Evolutionary conservation across 2,888 invertebrate genomes (phyloP).

Genomic region (Ceraclea dissimilis): DNA sequence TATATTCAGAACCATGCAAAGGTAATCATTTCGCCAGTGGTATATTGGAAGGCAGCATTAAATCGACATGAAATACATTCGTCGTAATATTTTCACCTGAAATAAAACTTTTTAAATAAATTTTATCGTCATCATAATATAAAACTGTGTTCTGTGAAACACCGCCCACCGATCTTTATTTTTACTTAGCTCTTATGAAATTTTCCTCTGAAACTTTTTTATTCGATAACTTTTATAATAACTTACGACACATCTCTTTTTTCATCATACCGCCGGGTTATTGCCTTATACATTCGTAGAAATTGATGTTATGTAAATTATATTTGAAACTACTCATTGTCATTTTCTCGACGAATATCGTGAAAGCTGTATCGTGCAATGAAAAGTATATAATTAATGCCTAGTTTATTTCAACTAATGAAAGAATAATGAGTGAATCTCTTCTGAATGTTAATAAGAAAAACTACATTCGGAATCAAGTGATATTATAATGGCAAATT

Average conservation of each 20-base stretch:
- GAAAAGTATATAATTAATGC: too few species aligned
- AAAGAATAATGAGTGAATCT: too few species aligned
- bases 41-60: not conserved
- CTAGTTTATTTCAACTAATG: too few species aligned
- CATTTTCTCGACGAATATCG: too few species aligned
- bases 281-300: too few species aligned
- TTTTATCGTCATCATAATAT: constrained; percentile 8
- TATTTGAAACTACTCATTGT: too few species aligned
- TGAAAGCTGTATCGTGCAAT: too few species aligned
- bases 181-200: constrained; percentile 6
- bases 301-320: too few species aligned
- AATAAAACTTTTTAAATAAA: constrained; percentile 14
- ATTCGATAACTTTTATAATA: constrained; percentile 14
- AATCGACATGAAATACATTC: constrained; percentile 4
- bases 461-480: too few species aligned
- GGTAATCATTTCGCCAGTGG: not conserved
- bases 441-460: too few species aligned
- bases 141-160: constrained; percentile 1
- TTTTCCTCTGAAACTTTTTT: constrained; percentile 10
- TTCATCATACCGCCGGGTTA: too few species aligned
- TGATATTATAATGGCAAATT: too few species aligned
- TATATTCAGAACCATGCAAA: not conserved
- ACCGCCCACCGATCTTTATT: constrained; percentile 5
- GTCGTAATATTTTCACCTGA: constrained; percentile 5
- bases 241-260: not conserved